Evolutionary conservation across 2,888 invertebrate genomes (phyloP), one percentile per base, ranked within the genome.

Genomic region (Tipula vernalis): DNA sequence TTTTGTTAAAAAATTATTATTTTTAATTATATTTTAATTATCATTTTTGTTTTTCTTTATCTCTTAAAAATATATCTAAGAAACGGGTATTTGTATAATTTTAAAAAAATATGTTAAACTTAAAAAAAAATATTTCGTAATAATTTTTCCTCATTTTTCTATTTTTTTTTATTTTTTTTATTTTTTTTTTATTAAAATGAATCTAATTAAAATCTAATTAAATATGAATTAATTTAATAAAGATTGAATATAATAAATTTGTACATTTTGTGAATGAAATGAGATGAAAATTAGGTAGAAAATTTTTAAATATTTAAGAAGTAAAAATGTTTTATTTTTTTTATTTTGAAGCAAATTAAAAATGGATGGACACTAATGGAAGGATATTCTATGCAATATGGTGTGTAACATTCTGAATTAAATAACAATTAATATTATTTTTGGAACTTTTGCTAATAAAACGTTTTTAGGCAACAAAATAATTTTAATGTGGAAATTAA

Each of bases 151-250:
- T 15, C 6, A 5, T 51, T 15, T 71, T 71, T n/a, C n/a, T n/a
- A n/a, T 28, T 28, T 28, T 0, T 71, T 10, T 44, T 71, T 71
- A 71, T 71, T 71, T 28, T 28, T 28, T 0, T 71, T 10, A n/a
- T n/a, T 28, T 28, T 28, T 0, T 71, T 10, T 44, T 71, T 71
- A 71, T 71, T 71, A 71, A 71, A 71, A 71, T 28, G 71, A 71
- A 71, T 71, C 71, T 71, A 71, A 71, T 71, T 71, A 71, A 71
- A 71, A 71, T 71, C 71, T 71, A 71, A 71, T 71, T 71, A 71
- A 71, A 71, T 71, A 10, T 71, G 28, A 71, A 71, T 71, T 71
- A 71, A 28, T 28, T 71, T 71, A 71, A 71, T 71, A 51, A 15
- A 57, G 18, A 57, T 71, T 10, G 71, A 71, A 18, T 28, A 71